Evolutionary conservation across 2,888 invertebrate species (phyloP).

Genomic region (Ectobius pallidus): DNA sequence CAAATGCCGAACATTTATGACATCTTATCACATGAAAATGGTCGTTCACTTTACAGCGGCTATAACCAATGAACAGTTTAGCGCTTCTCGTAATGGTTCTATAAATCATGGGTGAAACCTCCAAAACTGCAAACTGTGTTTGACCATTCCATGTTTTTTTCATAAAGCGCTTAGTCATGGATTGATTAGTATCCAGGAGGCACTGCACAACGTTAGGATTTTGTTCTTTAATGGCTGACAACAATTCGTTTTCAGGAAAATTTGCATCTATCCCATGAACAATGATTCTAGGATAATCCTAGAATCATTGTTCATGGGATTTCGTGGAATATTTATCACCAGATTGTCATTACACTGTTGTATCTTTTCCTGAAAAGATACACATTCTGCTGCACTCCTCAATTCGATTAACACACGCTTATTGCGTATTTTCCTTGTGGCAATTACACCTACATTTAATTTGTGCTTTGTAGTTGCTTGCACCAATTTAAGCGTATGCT

Average conservation of each 20-base stretch:
- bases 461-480: neutral
- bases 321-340: neutral
- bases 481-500: no score
- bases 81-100: neutral
- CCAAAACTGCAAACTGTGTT: neutral
- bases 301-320: no score
- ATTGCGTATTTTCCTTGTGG: neutral
- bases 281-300: conserved; percentile 2
- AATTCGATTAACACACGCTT: no score
- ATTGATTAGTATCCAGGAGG: neutral
- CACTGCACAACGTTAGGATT: neutral
- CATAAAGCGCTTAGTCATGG: neutral
- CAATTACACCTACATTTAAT: neutral
- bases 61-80: neutral
- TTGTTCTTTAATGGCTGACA: conserved; percentile 9
- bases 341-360: neutral
- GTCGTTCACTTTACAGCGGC: neutral
- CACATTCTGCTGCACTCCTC: no score
- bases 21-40: neutral
- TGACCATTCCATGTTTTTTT: neutral
- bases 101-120: neutral
- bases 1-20: neutral
- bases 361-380: neutral
- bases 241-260: neutral
- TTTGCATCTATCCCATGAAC: neutral